Conservation (phyloP, 2,113 vertebrate genomes). For the Fukomys damarensis region DNA sequence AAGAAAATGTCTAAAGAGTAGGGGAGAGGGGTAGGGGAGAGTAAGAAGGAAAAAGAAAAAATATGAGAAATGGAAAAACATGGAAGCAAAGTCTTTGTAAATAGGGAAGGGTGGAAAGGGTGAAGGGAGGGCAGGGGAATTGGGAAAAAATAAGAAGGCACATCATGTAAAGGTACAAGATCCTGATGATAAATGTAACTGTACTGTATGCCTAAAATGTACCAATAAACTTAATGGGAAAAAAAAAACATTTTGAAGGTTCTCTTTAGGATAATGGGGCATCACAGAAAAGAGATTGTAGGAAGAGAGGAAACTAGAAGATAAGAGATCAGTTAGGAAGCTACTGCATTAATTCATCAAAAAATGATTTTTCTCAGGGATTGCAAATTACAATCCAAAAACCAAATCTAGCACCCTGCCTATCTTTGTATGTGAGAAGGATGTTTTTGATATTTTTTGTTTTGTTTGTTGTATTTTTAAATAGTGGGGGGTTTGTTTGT, state of each 20-base stretch:
- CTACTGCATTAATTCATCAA: background rate
- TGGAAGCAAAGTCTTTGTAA: too few relatives aligned
- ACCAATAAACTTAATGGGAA: too few relatives aligned
- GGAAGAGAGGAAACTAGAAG: background rate
- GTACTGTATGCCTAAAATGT: too few relatives aligned
- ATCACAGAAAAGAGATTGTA: constrained; percentile 16
- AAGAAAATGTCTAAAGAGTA: too few relatives aligned
- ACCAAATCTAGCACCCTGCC: background rate
- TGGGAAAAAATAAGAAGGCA: too few relatives aligned
- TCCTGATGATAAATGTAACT: too few relatives aligned
- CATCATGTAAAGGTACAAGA: too few relatives aligned
- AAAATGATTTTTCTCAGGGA: background rate
- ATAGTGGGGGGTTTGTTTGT: background rate
- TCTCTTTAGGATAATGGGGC: background rate
- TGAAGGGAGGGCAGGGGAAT: too few relatives aligned
- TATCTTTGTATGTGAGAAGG: background rate
- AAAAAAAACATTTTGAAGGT: background rate
- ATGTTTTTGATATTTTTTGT: background rate
- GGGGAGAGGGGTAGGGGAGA: too few relatives aligned
- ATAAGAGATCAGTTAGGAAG: background rate
- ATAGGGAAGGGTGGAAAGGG: too few relatives aligned
- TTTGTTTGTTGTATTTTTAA: background rate
- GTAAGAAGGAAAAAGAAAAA: too few relatives aligned
- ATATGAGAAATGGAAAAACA: too few relatives aligned
- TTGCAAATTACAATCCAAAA: background rate